phyloP scores from a whole-genome alignment of 1,140 invertebrate species.

The Paralvinella palmiformis region DNA sequence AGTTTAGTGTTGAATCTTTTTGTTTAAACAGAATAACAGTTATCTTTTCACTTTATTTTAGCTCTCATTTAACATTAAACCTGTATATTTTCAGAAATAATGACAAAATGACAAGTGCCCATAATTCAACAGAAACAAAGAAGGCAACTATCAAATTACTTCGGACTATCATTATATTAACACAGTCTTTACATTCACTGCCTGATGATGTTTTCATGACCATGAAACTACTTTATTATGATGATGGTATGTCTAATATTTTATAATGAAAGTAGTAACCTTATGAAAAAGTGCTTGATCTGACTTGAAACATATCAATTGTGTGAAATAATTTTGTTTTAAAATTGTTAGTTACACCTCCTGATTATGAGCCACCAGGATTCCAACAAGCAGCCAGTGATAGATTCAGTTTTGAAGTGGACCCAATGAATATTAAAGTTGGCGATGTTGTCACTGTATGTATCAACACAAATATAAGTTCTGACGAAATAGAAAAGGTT shows the following conservation, averaged over 20 bases:
- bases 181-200: conserved; percentile 41
- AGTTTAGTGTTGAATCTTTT: no score
- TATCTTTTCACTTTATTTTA: no score
- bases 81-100: conserved; percentile 32
- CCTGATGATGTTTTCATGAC: conserved; percentile 48
- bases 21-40: no score
- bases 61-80: no score
- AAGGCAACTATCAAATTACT: conserved; percentile 47
- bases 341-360: conserved; percentile 43
- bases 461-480: no score
- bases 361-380: conserved; percentile 51
- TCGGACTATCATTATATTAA: conserved; percentile 46
- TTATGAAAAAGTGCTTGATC: background rate
- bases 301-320: background rate
- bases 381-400: conserved; percentile 41
- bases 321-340: background rate
- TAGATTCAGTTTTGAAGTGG: conserved; percentile 40
- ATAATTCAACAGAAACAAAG: conserved; percentile 39
- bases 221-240: conserved; percentile 51
- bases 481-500: no score
- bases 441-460: conserved; percentile 48
- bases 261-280: background rate
- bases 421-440: conserved; percentile 45
- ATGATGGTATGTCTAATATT: conserved; percentile 38
- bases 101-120: conserved; percentile 40